A percentile compares a stretch with the other conserved stretches of the same genome.
Evolutionary conservation across 2,113 vertebrate genomes (phyloP).

Genomic region (Prinia subflava): DNA sequence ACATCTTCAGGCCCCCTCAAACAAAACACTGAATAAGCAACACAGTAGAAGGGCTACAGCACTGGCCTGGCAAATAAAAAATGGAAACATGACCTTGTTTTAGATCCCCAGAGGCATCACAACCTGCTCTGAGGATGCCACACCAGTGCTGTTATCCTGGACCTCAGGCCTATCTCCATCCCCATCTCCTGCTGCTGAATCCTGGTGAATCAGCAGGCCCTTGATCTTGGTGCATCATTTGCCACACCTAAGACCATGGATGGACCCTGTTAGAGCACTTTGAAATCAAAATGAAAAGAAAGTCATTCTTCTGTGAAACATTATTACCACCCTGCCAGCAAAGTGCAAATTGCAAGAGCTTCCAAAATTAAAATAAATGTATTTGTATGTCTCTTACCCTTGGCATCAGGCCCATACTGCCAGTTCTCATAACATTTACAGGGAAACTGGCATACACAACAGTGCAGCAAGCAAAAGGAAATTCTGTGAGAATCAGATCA

Average conservation of each 20-base stretch:
- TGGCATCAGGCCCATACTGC: background rate
- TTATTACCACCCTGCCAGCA: background rate
- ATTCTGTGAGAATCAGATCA: background rate
- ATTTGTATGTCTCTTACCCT: background rate
- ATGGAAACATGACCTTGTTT: background rate
- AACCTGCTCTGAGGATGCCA: background rate
- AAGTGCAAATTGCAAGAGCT: background rate
- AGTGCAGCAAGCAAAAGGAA: background rate
- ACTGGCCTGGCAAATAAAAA: background rate
- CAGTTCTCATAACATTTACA: background rate
- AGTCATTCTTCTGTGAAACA: background rate
- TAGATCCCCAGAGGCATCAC: background rate
- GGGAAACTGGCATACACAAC: background rate
- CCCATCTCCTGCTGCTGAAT: background rate
- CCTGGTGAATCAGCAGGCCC: accelerated
- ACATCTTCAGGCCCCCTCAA: background rate
- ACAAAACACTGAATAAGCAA: background rate
- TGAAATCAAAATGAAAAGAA: background rate
- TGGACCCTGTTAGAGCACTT: background rate
- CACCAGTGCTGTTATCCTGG: background rate
- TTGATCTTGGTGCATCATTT: accelerated
- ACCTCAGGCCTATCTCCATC: background rate
- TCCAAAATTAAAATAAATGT: background rate
- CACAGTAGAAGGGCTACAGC: background rate
- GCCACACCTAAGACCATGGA: background rate